Percentiles rank a stretch among this genome's conserved stretches.
phyloP scores from a whole-genome alignment of 2,888 invertebrate genomes.

The Pyrgus malvae region DNA sequence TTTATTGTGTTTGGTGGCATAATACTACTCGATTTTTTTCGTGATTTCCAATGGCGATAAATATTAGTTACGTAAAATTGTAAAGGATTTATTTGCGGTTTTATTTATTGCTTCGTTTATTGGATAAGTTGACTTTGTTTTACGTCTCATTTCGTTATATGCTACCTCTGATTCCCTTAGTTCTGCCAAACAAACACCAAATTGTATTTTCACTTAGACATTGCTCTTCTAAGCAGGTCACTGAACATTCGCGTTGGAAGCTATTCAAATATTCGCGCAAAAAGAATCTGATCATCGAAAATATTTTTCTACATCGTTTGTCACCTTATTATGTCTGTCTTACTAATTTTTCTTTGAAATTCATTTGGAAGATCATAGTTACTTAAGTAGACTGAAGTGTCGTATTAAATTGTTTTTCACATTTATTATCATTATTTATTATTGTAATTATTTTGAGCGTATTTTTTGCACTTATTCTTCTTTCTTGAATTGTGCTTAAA shows the following conservation, averaged over 20 bases:
- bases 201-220: background rate
- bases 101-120: background rate
- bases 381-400: too few relatives aligned
- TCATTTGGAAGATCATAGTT: too few relatives aligned
- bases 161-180: too few relatives aligned
- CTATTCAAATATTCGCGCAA: slow-evolving; percentile 15
- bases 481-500: too few relatives aligned
- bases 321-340: slow-evolving; percentile 3
- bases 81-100: too few relatives aligned
- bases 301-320: background rate
- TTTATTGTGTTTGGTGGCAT: slow-evolving; percentile 3
- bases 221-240: background rate
- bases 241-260: slow-evolving; percentile 1
- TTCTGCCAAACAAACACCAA: too few relatives aligned
- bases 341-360: background rate
- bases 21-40: background rate
- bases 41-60: background rate
- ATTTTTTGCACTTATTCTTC: too few relatives aligned
- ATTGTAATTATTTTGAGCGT: too few relatives aligned
- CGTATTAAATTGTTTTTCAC: too few relatives aligned
- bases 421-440: too few relatives aligned
- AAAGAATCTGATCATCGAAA: background rate
- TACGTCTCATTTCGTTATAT: too few relatives aligned
- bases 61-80: background rate
- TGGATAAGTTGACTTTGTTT: background rate